These are phyloP conservation scores for Dallia pectoralis DNA, from an alignment of 2,797 vertebrate species.

Conservation along the genomic window DNA sequence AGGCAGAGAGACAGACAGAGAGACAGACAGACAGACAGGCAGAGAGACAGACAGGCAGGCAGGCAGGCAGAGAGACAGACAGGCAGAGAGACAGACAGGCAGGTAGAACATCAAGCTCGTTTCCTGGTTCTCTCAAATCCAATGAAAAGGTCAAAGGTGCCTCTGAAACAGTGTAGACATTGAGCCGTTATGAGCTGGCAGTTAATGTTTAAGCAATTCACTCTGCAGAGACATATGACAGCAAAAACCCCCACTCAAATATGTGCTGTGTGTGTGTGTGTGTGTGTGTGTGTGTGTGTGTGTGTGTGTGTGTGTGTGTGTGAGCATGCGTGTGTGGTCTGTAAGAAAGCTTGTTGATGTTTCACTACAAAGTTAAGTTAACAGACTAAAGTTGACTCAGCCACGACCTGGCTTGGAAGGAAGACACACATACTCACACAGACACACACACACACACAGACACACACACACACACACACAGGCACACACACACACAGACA, in stretches of 20 bases:
- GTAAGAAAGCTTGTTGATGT: slow-evolving; percentile 12
- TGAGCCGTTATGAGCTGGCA: slow-evolving; percentile 6
- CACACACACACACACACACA: slow-evolving; percentile 3
- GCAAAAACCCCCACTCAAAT: slow-evolving; percentile 3
- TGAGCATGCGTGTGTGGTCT: not conserved
- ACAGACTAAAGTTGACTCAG: slow-evolving; percentile 9
- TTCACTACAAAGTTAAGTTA: slow-evolving; percentile 20
- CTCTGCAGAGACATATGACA: not conserved
- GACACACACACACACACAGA: no score
- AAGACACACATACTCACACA: not conserved
- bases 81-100: no score
- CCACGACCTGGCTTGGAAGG: not conserved
- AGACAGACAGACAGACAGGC: not conserved
- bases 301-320: slow-evolving; percentile 4
- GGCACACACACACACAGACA: not conserved
- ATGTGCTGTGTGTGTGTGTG: not conserved
- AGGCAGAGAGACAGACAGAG: no score
- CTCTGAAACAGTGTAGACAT: slow-evolving; percentile 26
- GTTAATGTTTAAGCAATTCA: slow-evolving; percentile 10
- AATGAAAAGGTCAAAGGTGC: not conserved
- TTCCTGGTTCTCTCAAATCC: not conserved
- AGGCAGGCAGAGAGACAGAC: no score
- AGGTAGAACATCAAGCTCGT: no score
- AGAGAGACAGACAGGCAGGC: no score
- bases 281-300: slow-evolving; percentile 10